Evolutionary conservation across 1,140 invertebrate species (phyloP).

Genomic region (Dermatophagoides farinae): DNA sequence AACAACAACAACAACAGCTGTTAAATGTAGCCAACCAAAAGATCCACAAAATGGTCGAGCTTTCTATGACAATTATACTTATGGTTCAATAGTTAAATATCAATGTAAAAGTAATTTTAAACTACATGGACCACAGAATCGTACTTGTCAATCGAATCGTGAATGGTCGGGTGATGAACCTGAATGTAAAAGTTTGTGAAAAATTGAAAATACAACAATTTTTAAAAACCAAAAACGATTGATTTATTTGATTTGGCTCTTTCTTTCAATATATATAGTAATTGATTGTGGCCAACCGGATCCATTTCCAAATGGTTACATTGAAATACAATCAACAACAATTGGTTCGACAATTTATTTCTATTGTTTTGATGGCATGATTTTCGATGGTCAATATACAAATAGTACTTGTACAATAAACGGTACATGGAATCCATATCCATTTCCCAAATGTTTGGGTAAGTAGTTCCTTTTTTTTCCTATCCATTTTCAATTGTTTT

Average conservation of each 20-base stretch:
- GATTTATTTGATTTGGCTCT: background rate
- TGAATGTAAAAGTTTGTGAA: conserved; percentile 50
- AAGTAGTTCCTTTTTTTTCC: too few relatives aligned
- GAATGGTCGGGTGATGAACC: conserved; percentile 73
- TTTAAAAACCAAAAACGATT: background rate
- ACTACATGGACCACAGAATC: conserved; percentile 60
- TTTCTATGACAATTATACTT: conserved; percentile 72
- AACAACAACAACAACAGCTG: conserved; percentile 37
- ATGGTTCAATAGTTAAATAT: conserved; percentile 77
- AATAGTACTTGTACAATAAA: conserved; percentile 76
- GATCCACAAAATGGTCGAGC: conserved; percentile 73
- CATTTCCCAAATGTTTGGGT: conserved; percentile 56
- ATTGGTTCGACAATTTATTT: conserved; percentile 79
- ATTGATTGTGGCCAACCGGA: conserved; percentile 84
- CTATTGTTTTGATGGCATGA: conserved; percentile 77
- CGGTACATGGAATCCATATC: conserved; percentile 68
- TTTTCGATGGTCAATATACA: conserved; percentile 54
- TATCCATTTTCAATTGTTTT: too few relatives aligned
- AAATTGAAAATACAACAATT: background rate
- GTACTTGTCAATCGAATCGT: conserved; percentile 63
- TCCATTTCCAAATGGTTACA: conserved; percentile 75
- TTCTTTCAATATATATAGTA: conserved; percentile 33
- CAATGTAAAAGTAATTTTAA: conserved; percentile 79
- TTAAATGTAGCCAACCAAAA: conserved; percentile 65
- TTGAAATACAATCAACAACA: conserved; percentile 72